These are phyloP conservation scores for Cacatua alba DNA, from an alignment of 2,113 vertebrate species.

Conservation along the genomic window DNA sequence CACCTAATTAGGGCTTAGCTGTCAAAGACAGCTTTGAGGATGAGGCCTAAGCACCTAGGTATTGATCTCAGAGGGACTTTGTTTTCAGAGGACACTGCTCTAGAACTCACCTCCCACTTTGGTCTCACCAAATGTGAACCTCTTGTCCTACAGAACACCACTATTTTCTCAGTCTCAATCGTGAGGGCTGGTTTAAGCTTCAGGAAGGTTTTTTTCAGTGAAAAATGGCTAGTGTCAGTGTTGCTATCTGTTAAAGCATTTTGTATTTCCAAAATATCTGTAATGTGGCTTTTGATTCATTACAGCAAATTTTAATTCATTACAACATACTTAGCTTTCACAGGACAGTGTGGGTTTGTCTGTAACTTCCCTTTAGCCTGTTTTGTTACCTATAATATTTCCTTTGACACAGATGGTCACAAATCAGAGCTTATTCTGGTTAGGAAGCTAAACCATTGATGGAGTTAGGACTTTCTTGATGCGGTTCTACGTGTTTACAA, in stretches of 20 bases:
- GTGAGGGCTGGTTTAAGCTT: not conserved
- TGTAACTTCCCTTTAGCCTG: not conserved
- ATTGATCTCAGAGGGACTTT: not conserved
- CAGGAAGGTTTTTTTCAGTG: not conserved
- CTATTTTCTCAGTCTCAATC: not conserved
- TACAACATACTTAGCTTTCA: not conserved
- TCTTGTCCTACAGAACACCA: not conserved
- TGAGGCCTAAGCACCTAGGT: fast-evolving
- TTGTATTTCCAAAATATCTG: not conserved
- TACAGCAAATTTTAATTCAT: not conserved
- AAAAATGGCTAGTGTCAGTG: not conserved
- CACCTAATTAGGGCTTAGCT: not conserved
- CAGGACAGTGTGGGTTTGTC: not conserved
- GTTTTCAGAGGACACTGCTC: not conserved
- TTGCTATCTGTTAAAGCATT: not conserved
- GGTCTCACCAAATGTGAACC: not conserved
- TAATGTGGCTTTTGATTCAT: not conserved
- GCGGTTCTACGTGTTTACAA: not conserved
- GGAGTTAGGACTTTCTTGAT: not conserved
- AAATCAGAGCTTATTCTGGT: not conserved
- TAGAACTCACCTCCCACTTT: not conserved
- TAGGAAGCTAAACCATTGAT: not conserved
- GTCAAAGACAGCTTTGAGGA: not conserved
- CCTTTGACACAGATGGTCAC: not conserved
- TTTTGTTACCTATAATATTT: not conserved